Percentiles rank a stretch among this genome's conserved stretches.
Conservation (phyloP, 2,113 vertebrate genomes). For the Coryphaenoides rupestris region DNA sequence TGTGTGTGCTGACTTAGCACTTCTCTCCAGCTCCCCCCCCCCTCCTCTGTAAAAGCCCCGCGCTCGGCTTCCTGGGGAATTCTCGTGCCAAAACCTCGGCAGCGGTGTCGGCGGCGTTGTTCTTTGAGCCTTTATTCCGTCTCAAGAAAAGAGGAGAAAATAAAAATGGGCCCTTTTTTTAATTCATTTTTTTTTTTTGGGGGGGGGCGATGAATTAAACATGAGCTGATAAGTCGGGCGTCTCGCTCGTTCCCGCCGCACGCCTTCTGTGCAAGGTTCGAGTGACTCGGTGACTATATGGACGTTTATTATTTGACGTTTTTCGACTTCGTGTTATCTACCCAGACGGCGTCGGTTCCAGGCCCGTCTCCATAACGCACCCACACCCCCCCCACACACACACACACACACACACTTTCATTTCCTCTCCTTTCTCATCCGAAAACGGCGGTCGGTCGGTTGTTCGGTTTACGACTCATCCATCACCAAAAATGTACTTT, state of each 20-base stretch:
- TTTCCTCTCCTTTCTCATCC: no score
- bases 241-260: constrained; percentile 56
- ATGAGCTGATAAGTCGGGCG: constrained; percentile 65
- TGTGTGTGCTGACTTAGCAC: constrained; percentile 56
- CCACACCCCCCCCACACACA: no score
- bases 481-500: no score
- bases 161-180: constrained; percentile 49
- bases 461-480: no score
- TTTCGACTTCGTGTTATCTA: no score
- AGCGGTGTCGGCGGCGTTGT: constrained; percentile 38
- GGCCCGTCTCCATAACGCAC: no score
- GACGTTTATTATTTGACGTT: no score
- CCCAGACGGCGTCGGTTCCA: no score
- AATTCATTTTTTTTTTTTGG: no score
- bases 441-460: no score
- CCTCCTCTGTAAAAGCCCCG: constrained; percentile 57
- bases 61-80: constrained; percentile 48
- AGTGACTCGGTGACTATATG: no score
- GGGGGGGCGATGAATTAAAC: constrained; percentile 71
- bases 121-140: constrained; percentile 52
- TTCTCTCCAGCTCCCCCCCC: constrained; percentile 47
- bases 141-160: constrained; percentile 52
- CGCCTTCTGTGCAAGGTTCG: constrained; percentile 6
- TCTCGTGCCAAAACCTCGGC: constrained; percentile 24
- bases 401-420: no score